Conservation (phyloP, 2,888 invertebrate species). For the Andricus curvator region DNA sequence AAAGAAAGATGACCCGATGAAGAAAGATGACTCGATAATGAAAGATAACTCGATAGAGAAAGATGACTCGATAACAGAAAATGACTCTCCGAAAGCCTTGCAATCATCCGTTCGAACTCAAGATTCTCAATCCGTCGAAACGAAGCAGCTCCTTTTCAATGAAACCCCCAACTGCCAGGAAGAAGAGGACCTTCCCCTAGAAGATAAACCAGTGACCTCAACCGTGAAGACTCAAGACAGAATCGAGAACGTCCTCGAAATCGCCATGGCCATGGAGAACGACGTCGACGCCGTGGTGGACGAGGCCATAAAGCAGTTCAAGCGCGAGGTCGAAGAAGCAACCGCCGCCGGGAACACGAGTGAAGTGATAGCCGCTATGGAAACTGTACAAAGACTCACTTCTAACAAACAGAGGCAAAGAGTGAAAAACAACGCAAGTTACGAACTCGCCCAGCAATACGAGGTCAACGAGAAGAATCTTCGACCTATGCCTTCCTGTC, state of each 20-base stretch:
- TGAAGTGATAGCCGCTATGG: slow-evolving; percentile 39
- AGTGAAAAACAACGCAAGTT: slow-evolving; percentile 75
- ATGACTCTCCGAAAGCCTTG: slow-evolving; percentile 29
- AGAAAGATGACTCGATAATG: slow-evolving; percentile 40
- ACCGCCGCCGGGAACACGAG: slow-evolving; percentile 44
- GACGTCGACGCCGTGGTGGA: slow-evolving; percentile 70
- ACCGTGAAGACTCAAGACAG: slow-evolving; percentile 75
- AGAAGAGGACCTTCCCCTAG: slow-evolving; percentile 52
- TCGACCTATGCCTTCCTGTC: slow-evolving; percentile 45
- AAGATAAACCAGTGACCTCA: slow-evolving; percentile 61
- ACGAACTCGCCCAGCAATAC: slow-evolving; percentile 74
- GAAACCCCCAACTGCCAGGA: slow-evolving; percentile 52
- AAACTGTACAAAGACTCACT: slow-evolving; percentile 50
- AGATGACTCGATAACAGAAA: not conserved
- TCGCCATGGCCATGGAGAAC: slow-evolving; percentile 71
- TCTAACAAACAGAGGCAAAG: slow-evolving; percentile 56
- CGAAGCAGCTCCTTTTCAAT: slow-evolving; percentile 50
- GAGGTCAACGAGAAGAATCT: slow-evolving; percentile 66
- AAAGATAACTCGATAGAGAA: slow-evolving; percentile 24
- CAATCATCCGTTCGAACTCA: slow-evolving; percentile 70
- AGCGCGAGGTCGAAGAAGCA: slow-evolving; percentile 67
- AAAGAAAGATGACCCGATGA: slow-evolving; percentile 16
- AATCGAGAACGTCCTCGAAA: slow-evolving; percentile 68
- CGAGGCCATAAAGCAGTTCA: slow-evolving; percentile 69
- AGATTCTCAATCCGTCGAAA: slow-evolving; percentile 55